phyloP scores from a whole-genome alignment of 2,113 vertebrate species.

The Uria aalge region DNA sequence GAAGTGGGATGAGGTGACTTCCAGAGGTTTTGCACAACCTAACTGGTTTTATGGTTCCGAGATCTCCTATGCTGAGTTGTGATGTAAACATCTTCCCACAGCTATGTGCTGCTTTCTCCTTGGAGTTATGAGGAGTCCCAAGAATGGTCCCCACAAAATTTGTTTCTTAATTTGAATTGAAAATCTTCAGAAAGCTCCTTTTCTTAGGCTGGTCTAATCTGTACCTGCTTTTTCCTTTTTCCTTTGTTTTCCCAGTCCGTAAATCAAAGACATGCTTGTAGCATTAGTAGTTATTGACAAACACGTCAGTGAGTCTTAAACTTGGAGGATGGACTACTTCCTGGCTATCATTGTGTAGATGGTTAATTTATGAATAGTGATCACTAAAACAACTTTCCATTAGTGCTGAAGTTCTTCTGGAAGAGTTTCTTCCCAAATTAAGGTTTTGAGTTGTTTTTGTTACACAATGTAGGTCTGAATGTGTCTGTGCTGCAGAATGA shows the following conservation, averaged over 20 bases:
- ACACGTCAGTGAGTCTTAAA: background rate
- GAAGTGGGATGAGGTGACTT: background rate
- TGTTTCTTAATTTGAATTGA: background rate
- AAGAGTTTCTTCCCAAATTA: background rate
- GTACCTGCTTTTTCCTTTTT: background rate
- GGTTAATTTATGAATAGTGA: background rate
- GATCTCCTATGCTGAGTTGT: background rate
- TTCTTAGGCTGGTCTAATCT: background rate
- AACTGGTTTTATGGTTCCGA: background rate
- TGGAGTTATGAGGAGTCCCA: accelerated
- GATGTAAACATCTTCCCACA: background rate
- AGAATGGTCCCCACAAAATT: background rate
- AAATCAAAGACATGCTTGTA: background rate
- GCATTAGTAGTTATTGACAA: background rate
- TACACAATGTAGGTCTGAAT: background rate
- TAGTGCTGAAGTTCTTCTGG: background rate
- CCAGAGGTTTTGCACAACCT: background rate
- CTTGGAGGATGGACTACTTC: background rate
- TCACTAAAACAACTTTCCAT: background rate
- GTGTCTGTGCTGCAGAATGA: background rate
- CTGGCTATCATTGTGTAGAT: background rate
- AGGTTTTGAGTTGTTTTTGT: background rate
- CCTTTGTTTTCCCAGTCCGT: background rate
- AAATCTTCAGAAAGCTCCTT: background rate
- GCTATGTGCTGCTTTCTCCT: background rate